phyloP scores from a whole-genome alignment of 2,113 vertebrate species.

The Speoplatyrhinus poulsoni region DNA sequence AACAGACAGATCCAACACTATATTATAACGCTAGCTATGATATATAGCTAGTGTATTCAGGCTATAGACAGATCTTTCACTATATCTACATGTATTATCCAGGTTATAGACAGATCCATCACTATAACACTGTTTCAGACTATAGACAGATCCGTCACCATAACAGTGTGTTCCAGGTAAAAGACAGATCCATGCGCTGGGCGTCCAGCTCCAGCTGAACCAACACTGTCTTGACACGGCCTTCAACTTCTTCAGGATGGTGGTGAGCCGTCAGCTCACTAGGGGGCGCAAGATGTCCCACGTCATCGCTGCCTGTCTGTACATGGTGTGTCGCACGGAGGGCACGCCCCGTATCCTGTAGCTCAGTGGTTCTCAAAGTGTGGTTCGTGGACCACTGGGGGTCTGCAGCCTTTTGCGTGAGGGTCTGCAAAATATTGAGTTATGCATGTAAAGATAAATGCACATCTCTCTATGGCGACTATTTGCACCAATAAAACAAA shows the following conservation, averaged over 20 bases:
- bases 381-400: no score
- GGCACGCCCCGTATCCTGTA: conserved; percentile 96
- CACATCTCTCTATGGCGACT: no score
- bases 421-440: no score
- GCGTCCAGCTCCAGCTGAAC: conserved; percentile 93
- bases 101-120: conserved; percentile 77
- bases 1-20: not conserved
- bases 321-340: conserved; percentile 95
- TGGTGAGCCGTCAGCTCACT: conserved; percentile 92
- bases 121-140: no score
- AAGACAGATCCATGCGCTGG: conserved; percentile 94
- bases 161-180: conserved; percentile 74
- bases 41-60: not conserved
- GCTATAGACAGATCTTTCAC: not conserved
- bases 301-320: conserved; percentile 94
- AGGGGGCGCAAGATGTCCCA: conserved; percentile 91
- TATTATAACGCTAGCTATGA: not conserved
- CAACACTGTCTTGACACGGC: conserved; percentile 96
- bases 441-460: no score
- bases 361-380: no score
- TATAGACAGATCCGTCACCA: not conserved
- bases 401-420: no score
- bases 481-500: no score
- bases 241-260: conserved; percentile 99
- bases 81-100: conserved; percentile 41